Base-by-base conservation (phyloP, 2,113 vertebrate genomes). In the Elephantulus edwardii region DNA sequence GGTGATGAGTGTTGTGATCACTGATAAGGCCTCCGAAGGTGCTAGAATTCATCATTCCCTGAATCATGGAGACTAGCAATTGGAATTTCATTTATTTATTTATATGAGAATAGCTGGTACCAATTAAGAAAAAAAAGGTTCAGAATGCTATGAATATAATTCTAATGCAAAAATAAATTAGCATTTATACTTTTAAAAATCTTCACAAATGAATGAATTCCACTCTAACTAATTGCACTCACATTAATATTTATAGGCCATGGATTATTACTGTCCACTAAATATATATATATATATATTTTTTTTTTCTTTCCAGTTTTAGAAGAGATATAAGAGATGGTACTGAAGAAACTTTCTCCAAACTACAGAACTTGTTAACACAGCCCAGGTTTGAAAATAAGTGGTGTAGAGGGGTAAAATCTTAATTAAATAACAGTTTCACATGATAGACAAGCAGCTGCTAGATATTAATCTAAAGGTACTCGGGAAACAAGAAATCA, bases 151-250 rank as follows among this genome's bases (percentile, higher is more conserved):
- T 91, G 96, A 97, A 97, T 96, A 95, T 90, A 87, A 75, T 93
- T 94, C 95, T 96, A 96, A 96, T 95, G 95, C 95, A 97, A 94
- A 94, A 94, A 96, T 95, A 97, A 97, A 97, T 96, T 96, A 97
- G 88, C 93, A 96, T 95, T 95, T 89, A 93, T 95, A 95, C 94
- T 96, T 97, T 56, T 97, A 96, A 95, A 97, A 97, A 95, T 87
- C 96, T 90, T 56, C 81, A 90, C 94, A 94, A 96, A 93, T 96
- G 95, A 97, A 83, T 91, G 82, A 88, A 88, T 96, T 95, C 96
- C 28, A 44, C 92, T 93, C 89, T 75, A 80, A 95, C 92, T 46
- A 86, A 88, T 91, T 92, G 90, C 83, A 89, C 82, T 94, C 95
- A 68, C 88, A 95, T 97, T 96, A 96, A 95, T 94, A 94, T 94